Conservation (phyloP, 2,888 invertebrate genomes). For the Nymphalis polychloros region DNA sequence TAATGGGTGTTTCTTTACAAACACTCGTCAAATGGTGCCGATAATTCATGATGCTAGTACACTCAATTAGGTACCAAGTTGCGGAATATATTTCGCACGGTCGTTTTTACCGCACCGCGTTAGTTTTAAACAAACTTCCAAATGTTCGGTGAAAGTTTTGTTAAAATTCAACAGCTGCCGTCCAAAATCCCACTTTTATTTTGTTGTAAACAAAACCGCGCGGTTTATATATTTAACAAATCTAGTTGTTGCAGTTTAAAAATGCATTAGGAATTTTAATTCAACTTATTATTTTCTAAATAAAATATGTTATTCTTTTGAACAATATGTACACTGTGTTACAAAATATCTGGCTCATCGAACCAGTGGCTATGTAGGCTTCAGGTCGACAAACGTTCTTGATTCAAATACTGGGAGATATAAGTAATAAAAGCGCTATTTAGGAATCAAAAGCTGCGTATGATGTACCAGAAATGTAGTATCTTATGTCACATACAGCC, state of each 20-base stretch:
- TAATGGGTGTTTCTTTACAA: background rate
- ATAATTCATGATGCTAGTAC: background rate
- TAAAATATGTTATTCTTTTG: too few species aligned
- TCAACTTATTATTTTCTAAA: background rate
- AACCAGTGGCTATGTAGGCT: too few species aligned
- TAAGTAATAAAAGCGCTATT: too few species aligned
- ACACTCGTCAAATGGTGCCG: background rate
- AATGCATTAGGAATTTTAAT: slow-evolving; percentile 2
- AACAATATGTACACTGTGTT: too few species aligned
- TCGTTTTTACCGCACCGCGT: slow-evolving; percentile 29
- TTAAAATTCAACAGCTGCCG: slow-evolving; percentile 38
- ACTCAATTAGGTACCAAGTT: slow-evolving; percentile 26
- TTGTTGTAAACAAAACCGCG: slow-evolving; percentile 36
- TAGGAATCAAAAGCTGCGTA: too few species aligned
- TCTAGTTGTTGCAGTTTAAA: slow-evolving; percentile 20
- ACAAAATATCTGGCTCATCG: too few species aligned
- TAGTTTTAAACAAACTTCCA: slow-evolving; percentile 40
- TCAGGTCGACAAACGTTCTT: too few species aligned
- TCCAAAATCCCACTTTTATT: slow-evolving; percentile 37
- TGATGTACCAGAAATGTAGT: too few species aligned
- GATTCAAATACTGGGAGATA: too few species aligned
- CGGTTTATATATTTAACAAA: slow-evolving; percentile 27
- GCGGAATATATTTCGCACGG: slow-evolving; percentile 27
- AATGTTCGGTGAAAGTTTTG: slow-evolving; percentile 37
- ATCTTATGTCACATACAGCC: too few species aligned